Conservation (phyloP, 2,888 invertebrate species). For the Abscondita cerata region DNA sequence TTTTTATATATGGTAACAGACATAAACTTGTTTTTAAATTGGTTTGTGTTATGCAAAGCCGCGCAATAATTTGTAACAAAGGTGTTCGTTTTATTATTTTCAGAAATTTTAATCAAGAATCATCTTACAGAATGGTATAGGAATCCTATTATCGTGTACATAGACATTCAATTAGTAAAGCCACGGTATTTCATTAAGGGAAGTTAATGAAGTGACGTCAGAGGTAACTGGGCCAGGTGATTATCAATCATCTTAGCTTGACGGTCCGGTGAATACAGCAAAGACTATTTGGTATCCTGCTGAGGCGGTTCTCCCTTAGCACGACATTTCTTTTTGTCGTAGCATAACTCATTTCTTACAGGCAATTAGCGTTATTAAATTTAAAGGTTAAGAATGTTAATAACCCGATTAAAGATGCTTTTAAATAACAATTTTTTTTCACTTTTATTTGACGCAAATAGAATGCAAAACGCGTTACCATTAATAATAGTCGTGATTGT, state of each 20-base stretch:
- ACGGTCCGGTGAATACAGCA: conserved; percentile 28
- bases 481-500: neutral
- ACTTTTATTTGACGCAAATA: conserved; percentile 1
- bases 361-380: conserved; percentile 18
- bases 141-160: conserved; percentile 59
- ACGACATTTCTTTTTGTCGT: conserved; percentile 39
- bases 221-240: conserved; percentile 54
- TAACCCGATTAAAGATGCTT: conserved; percentile 3
- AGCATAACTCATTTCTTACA: conserved; percentile 38
- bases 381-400: conserved; percentile 5
- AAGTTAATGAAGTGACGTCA: conserved; percentile 60
- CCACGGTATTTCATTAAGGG: conserved; percentile 59
- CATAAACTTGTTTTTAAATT: too few relatives aligned
- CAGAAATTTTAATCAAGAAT: conserved; percentile 37
- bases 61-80: too few relatives aligned
- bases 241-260: conserved; percentile 55
- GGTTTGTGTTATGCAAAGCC: too few relatives aligned
- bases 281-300: conserved; percentile 26
- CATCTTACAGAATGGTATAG: conserved; percentile 47
- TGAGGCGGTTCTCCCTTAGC: conserved; percentile 27
- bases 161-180: conserved; percentile 60
- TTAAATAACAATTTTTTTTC: neutral
- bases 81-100: too few relatives aligned
- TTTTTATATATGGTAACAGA: too few relatives aligned
- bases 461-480: neutral